Evolutionary conservation across 2,888 invertebrate genomes (phyloP), one percentile per base, ranked within the genome.

Genomic region (Folsomia candida): DNA sequence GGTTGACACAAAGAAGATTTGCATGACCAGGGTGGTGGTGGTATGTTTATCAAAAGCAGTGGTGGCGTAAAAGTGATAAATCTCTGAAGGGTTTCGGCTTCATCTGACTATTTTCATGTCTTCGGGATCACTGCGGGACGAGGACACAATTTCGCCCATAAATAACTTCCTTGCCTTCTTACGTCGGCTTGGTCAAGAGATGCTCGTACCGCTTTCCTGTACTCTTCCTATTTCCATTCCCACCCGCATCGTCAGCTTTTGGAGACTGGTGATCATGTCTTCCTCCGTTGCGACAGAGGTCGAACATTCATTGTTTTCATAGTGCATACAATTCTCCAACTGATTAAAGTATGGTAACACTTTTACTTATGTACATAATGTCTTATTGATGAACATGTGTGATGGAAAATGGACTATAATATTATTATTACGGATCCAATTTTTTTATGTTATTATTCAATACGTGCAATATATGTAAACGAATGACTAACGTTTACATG

Each of bases 1-100:
- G 73, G 69, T n/a, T n/a, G n/a, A n/a, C n/a, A n/a, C n/a, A n/a
- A n/a, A n/a, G n/a, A n/a, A n/a, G n/a, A n/a, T n/a, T n/a, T n/a
- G n/a, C n/a, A n/a, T n/a, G n/a, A n/a, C n/a, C n/a, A n/a, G n/a
- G n/a, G n/a, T n/a, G n/a, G n/a, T n/a, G n/a, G n/a, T n/a, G n/a
- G 47, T 47, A 47, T 47, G 18, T 18, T 47, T 47, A 18, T 47
- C 11, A 18, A 47, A 47, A 18, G 47, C 11, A 47, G n/a, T n/a
- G n/a, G 18, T 47, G 9, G 64, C 69, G 9, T 51, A 58, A 11
- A 28, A 37, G 20, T 72, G 74, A 14, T 72, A 75, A 3, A 69
- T 25, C n/a, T 75, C 72, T 27, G 72, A n/a, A 75, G 24, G 0
- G 72, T 72, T 18, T 61, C 74, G 18, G 64, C 69, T 51, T 74